Percentiles rank a stretch among this genome's conserved stretches.
Evolutionary conservation across 2,113 vertebrate genomes (phyloP).

Genomic region (Callopanchax toddi): DNA sequence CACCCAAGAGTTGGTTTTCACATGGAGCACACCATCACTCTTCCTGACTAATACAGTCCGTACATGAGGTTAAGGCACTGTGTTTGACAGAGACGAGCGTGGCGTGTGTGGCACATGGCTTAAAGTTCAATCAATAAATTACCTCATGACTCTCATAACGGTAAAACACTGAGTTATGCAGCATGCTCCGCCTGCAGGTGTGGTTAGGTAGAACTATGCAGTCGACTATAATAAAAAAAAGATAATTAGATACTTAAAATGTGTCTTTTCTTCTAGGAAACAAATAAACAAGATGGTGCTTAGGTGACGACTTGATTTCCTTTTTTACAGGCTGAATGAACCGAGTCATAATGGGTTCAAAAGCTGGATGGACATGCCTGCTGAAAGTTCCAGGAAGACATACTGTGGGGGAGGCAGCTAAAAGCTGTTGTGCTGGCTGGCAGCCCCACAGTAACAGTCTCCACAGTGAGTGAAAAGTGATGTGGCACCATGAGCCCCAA

Average conservation of each 20-base stretch:
- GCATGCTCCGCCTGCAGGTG: background rate
- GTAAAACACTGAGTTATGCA: slow-evolving; percentile 6
- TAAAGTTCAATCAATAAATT: slow-evolving; percentile 58
- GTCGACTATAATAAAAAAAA: slow-evolving; percentile 19
- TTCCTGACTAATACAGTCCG: slow-evolving; percentile 70
- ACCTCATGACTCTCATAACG: slow-evolving; percentile 11
- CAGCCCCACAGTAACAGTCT: slow-evolving; percentile 29
- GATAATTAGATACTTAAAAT: slow-evolving; percentile 1
- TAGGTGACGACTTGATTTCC: slow-evolving; percentile 30
- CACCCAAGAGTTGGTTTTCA: slow-evolving; percentile 73
- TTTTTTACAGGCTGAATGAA: slow-evolving; percentile 6
- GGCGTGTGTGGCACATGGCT: slow-evolving; percentile 29
- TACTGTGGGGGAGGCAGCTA: slow-evolving; percentile 25
- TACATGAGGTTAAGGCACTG: slow-evolving; percentile 35
- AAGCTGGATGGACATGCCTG: slow-evolving; percentile 28
- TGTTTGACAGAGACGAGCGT: slow-evolving; percentile 37
- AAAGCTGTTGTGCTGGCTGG: slow-evolving; percentile 28
- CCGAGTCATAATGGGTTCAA: slow-evolving; percentile 21
- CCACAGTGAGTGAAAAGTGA: slow-evolving; percentile 32
- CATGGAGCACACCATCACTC: slow-evolving; percentile 74
- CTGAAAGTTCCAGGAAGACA: slow-evolving; percentile 20
- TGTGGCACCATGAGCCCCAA: slow-evolving; percentile 33
- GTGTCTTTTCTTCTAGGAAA: slow-evolving; percentile 2
- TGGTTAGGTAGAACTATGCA: too few species aligned
- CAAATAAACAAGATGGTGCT: background rate